These are phyloP conservation scores for Benitochromis conjunctus DNA, from an alignment of 2,113 vertebrate species.

Conservation along the genomic window DNA sequence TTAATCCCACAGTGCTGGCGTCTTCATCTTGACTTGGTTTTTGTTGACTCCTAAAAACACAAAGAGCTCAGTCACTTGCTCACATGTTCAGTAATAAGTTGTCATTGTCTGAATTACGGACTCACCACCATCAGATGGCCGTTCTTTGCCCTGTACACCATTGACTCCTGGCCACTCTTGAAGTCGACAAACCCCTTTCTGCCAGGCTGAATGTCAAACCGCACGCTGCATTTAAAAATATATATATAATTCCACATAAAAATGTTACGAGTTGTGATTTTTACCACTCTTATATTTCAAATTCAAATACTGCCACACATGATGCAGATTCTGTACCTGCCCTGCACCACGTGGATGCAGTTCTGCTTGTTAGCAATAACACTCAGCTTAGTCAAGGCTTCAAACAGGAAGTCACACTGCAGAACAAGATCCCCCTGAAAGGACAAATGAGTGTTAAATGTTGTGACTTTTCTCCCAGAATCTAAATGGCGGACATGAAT, in stretches of 20 bases:
- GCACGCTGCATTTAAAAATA: conserved; percentile 72
- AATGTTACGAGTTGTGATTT: neutral
- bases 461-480: neutral
- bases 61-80: neutral
- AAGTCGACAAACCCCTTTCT: conserved; percentile 90
- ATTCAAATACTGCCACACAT: neutral
- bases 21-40: conserved; percentile 58
- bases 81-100: neutral
- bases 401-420: conserved; percentile 86
- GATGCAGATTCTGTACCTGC: conserved; percentile 74
- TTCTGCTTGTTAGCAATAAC: conserved; percentile 79
- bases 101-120: neutral
- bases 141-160: conserved; percentile 88
- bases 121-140: conserved; percentile 93
- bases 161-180: conserved; percentile 79
- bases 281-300: neutral
- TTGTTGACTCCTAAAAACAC: conserved; percentile 59
- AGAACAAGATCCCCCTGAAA: conserved; percentile 86
- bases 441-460: neutral
- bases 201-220: conserved; percentile 84
- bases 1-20: neutral
- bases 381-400: conserved; percentile 82
- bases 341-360: conserved; percentile 80
- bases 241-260: neutral
- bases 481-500: neutral